Evolutionary conservation across 2,797 vertebrate species (phyloP), one percentile per base, ranked within the genome.

Genomic region (Hypotaenidia okinawae): DNA sequence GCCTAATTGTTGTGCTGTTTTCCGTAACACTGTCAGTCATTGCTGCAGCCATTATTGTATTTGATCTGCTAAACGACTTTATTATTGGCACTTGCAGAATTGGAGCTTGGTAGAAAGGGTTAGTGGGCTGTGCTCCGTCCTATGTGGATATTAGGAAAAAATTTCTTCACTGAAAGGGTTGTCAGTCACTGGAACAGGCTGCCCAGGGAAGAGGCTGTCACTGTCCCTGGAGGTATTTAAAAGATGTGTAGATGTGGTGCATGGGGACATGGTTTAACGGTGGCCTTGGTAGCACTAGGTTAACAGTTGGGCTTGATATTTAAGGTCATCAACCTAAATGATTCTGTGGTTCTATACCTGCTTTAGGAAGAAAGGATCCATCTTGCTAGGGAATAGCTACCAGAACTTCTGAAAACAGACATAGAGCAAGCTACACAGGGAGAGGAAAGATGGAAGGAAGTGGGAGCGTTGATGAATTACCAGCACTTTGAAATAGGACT

Each of bases 21-120:
- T 30, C 1, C 1, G 10, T 84, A 37, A 17, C 59, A 57, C 62
- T 61, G 69, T 22, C 16, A 28, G 33, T 35, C 24, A 32, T 37
- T 5, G 3, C 33, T 59, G 2, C 1, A 3, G 49, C 30, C 8
- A 1, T 57, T 61, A 16, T 1, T 52, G 35, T 33, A 2, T 68
- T 51, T 75, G 33, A 78, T 24, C 21, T 78, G 41, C 30, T 55
- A 35, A 59, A 47, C 30, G 1, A 32, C 43, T 72, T 61, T 62
- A 54, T 5, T 51, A 45, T 16, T 28, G 35, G 17, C 16, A 24
- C 23, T 41, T 75, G 51, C 2, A 41, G 24, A 24, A 13, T 51
- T 14, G 25, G 23, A 51, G 49, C 23, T 51, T 7, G 14, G 25
- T 51, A 49, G 47, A 49, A 49, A 49, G 47, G 24, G 13, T 47